A percentile compares a stretch with the other conserved stretches of the same genome.
Conservation (phyloP, 2,113 vertebrate species). For the Ailurus styani region DNA sequence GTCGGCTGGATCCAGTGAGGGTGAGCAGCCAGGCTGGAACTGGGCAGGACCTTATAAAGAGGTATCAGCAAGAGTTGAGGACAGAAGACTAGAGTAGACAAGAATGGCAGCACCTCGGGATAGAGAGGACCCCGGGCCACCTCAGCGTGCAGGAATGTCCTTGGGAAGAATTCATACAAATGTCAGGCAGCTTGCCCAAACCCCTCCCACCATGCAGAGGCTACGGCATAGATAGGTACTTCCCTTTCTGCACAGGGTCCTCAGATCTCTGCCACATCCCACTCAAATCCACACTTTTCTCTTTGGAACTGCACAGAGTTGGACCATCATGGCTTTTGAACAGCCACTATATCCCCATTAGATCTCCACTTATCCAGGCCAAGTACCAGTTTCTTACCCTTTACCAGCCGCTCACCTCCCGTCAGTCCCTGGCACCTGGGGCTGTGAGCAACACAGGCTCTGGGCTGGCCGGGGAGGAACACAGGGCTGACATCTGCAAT, state of each 20-base stretch:
- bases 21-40: background rate
- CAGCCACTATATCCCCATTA: background rate
- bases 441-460: too few relatives aligned
- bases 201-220: background rate
- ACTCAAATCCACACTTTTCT: background rate
- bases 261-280: background rate
- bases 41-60: background rate
- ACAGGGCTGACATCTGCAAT: background rate
- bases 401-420: background rate
- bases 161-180: background rate
- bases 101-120: rapidly evolving
- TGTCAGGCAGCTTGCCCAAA: background rate
- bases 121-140: background rate
- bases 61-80: background rate
- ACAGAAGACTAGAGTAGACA: background rate
- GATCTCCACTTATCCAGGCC: background rate
- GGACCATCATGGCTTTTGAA: background rate
- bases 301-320: background rate
- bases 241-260: background rate
- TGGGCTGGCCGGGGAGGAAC: too few relatives aligned
- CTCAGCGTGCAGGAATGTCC: background rate
- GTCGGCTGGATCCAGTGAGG: too few relatives aligned
- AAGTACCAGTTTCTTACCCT: background rate
- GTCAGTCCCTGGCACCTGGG: background rate
- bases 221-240: rapidly evolving